Evolutionary conservation across 2,113 vertebrate species (phyloP).

Genomic region (Thamnophis sirtalis): DNA sequence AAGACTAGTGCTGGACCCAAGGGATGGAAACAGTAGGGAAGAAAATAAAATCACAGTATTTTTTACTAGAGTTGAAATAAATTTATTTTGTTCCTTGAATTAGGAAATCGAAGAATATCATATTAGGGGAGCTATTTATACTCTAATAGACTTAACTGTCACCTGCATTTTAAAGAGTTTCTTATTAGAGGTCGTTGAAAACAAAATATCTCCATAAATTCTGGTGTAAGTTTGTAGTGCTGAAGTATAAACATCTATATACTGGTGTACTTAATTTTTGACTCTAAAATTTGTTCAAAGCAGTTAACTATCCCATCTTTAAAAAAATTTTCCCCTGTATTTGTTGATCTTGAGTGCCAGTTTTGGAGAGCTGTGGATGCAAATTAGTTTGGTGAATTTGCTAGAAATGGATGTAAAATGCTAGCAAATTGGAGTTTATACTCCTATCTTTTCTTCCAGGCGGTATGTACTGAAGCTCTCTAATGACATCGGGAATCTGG

Average conservation of each 20-base stretch:
- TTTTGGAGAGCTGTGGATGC: not conserved
- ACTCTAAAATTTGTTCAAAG: not conserved
- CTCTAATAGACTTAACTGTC: not conserved
- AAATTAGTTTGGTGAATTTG: not conserved
- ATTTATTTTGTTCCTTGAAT: not conserved
- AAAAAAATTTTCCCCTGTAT: not conserved
- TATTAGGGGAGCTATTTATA: not conserved
- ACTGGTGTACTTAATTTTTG: not conserved
- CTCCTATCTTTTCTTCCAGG: constrained; percentile 58
- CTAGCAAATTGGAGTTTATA: not conserved
- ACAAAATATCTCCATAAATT: not conserved
- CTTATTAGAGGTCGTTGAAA: not conserved
- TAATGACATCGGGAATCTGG: constrained; percentile 90
- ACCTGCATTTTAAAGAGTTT: not conserved
- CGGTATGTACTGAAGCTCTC: constrained; percentile 90
- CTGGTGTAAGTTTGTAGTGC: not conserved
- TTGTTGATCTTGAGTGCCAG: not conserved
- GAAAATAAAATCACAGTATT: not conserved
- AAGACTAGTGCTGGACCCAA: not conserved
- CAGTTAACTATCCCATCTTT: not conserved
- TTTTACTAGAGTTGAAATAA: not conserved
- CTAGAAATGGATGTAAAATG: not conserved
- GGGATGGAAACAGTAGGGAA: too few relatives aligned
- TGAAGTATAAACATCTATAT: not conserved
- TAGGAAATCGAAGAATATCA: not conserved